Percentiles rank a stretch among this genome's conserved stretches.
Evolutionary conservation across 1,140 invertebrate genomes (phyloP).

Genomic region (Cyrtorhinus lividipennis): DNA sequence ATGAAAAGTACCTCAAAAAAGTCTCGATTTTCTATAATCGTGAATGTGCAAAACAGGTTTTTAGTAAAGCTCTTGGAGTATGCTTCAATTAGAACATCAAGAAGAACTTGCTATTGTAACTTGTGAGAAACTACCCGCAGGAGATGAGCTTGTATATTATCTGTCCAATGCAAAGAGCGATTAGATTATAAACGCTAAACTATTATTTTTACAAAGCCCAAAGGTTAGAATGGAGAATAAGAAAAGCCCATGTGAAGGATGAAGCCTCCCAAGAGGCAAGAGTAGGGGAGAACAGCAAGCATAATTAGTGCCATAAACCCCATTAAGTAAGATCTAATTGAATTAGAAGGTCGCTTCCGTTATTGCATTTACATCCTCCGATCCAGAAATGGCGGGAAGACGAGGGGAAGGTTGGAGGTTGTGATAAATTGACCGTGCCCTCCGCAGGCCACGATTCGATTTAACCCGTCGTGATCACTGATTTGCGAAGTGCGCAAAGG

Average conservation of each 20-base stretch:
- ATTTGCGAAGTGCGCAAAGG: not conserved
- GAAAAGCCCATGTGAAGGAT: slow-evolving; percentile 5
- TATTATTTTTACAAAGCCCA: too few relatives aligned
- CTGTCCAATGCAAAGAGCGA: too few relatives aligned
- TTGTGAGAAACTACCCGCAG: too few relatives aligned
- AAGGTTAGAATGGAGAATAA: not conserved
- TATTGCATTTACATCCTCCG: slow-evolving; percentile 14
- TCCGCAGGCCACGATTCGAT: slow-evolving; percentile 4
- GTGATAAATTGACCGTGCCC: slow-evolving; percentile 14
- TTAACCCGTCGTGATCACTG: not conserved
- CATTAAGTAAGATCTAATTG: slow-evolving; percentile 13
- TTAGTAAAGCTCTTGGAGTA: too few relatives aligned
- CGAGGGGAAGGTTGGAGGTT: not conserved
- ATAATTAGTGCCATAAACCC: slow-evolving; percentile 15
- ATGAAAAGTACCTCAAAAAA: too few relatives aligned
- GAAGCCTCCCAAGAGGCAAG: not conserved
- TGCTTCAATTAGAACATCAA: too few relatives aligned
- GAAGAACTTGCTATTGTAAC: too few relatives aligned
- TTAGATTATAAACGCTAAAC: too few relatives aligned
- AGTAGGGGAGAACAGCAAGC: slow-evolving; percentile 1
- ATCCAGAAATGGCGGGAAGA: not conserved
- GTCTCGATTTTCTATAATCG: too few relatives aligned
- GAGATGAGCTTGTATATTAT: too few relatives aligned
- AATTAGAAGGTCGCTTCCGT: slow-evolving; percentile 13
- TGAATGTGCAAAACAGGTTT: too few relatives aligned